A percentile compares a stretch with the other conserved stretches of the same genome.
These are phyloP conservation scores for Limenitis camilla DNA, from an alignment of 2,888 invertebrate genomes.

Conservation along the genomic window DNA sequence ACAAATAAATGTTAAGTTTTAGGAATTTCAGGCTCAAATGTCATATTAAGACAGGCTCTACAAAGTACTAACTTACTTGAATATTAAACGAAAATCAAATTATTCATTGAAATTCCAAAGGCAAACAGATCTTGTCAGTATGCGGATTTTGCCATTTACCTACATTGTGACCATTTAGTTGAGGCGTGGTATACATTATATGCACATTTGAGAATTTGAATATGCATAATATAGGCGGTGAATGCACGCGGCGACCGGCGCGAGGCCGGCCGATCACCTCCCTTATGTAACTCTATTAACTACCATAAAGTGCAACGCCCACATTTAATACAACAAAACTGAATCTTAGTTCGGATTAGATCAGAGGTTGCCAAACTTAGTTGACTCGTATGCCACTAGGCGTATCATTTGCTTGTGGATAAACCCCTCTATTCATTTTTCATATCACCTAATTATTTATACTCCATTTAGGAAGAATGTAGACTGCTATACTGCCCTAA, in stretches of 20 bases:
- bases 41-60: neutral
- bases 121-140: slow-evolving; percentile 13
- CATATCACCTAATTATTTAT: no score
- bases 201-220: slow-evolving; percentile 45
- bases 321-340: slow-evolving; percentile 44
- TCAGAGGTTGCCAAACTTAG: no score
- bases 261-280: slow-evolving; percentile 70
- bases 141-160: slow-evolving; percentile 22
- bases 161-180: slow-evolving; percentile 15
- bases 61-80: neutral
- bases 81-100: neutral
- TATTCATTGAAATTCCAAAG: slow-evolving; percentile 3
- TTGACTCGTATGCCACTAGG: no score
- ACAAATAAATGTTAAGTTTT: no score
- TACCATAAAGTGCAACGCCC: slow-evolving; percentile 40
- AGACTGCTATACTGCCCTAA: no score
- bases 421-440: no score
- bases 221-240: slow-evolving; percentile 43
- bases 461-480: no score
- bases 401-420: no score
- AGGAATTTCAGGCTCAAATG: neutral
- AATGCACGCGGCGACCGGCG: slow-evolving; percentile 46
- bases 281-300: slow-evolving; percentile 48
- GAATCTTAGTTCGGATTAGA: slow-evolving; percentile 4
- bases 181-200: slow-evolving; percentile 30